Evolutionary conservation across 2,888 invertebrate genomes (phyloP).

Genomic region (Ecliptopera silaceata): DNA sequence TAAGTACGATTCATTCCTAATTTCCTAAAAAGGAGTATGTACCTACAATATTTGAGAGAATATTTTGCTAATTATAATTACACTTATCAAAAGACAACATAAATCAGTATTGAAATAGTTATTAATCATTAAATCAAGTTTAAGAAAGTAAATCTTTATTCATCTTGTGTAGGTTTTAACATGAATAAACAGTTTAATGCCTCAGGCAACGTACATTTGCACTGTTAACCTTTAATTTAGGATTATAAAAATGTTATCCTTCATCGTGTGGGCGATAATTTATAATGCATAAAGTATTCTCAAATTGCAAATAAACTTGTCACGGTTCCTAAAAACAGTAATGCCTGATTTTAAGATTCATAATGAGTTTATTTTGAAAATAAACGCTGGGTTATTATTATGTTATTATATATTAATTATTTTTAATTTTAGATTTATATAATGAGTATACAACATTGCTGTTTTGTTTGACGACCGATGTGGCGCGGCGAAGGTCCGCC

Average conservation of each 20-base stretch:
- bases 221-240: conserved; percentile 26
- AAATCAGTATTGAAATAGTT: too few species aligned
- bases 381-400: neutral
- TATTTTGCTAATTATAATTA: too few species aligned
- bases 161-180: neutral
- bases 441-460: too few species aligned
- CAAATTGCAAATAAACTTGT: conserved; percentile 25
- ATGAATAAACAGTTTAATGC: neutral
- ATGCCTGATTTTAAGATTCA: conserved; percentile 10
- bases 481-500: too few species aligned
- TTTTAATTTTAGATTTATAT: too few species aligned
- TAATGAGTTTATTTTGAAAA: neutral
- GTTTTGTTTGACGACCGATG: too few species aligned
- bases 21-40: too few species aligned
- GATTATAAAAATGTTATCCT: conserved; percentile 26
- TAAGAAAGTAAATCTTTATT: neutral
- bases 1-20: too few species aligned
- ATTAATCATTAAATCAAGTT: too few species aligned
- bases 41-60: too few species aligned
- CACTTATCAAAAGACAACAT: too few species aligned
- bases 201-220: neutral
- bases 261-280: conserved; percentile 25
- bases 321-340: conserved; percentile 19
- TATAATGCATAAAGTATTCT: conserved; percentile 17
- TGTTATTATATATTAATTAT: too few species aligned